Evolutionary conservation across 2,113 vertebrate genomes (phyloP).

Genomic region (Delphinapterus leucas): DNA sequence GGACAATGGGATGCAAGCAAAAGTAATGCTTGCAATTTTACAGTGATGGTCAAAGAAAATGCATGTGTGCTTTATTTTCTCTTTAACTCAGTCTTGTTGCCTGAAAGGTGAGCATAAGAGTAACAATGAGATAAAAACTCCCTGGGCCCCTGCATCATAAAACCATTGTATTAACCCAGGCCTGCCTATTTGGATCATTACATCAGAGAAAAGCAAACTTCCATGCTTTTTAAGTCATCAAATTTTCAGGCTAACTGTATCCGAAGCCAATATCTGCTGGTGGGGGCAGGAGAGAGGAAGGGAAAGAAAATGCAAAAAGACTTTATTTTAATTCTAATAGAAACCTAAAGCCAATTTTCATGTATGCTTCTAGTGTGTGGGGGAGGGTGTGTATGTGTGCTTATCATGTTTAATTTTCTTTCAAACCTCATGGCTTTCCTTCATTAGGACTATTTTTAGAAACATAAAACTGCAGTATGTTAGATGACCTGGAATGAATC

Average conservation of each 20-base stretch:
- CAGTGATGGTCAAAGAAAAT: neutral
- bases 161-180: neutral
- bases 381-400: neutral
- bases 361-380: neutral
- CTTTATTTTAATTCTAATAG: neutral
- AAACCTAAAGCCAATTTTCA: neutral
- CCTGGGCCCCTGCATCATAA: neutral
- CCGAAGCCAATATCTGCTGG: neutral
- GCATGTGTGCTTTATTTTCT: neutral
- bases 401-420: neutral
- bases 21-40: neutral
- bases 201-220: neutral
- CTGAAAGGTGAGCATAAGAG: neutral
- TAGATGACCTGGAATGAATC: neutral
- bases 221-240: neutral
- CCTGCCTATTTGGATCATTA: neutral
- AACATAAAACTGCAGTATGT: neutral
- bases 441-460: neutral
- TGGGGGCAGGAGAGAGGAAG: neutral
- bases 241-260: constrained; percentile 5
- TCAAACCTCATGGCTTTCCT: neutral
- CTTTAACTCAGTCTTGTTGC: neutral
- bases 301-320: neutral
- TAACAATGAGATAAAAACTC: neutral
- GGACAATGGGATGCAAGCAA: neutral